These are phyloP conservation scores for Corythornis madagascariensis DNA, from an alignment of 2,113 vertebrate genomes.

Conservation along the genomic window DNA sequence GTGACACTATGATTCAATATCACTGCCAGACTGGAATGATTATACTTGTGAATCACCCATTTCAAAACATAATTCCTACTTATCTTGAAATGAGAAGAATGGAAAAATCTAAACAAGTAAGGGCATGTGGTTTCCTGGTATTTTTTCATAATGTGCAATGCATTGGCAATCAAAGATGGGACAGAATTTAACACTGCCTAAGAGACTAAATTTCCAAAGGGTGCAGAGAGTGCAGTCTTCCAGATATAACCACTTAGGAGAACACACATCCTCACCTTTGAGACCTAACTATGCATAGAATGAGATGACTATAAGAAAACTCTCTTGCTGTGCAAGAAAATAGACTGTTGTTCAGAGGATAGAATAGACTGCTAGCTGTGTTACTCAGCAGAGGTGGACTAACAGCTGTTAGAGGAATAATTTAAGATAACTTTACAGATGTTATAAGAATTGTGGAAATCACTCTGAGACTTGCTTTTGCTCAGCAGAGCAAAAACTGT, in stretches of 20 bases:
- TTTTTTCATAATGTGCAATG: neutral
- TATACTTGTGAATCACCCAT: neutral
- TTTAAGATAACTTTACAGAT: neutral
- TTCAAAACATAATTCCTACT: constrained; percentile 32
- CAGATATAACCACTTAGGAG: neutral
- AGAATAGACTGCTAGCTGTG: neutral
- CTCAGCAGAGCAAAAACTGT: neutral
- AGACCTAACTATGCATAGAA: neutral
- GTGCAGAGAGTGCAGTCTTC: neutral
- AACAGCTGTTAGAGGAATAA: neutral
- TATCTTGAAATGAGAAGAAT: constrained; percentile 39
- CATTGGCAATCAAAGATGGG: neutral
- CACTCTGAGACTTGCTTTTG: neutral
- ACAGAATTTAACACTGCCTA: neutral
- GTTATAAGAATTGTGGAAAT: neutral
- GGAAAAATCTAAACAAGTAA: constrained; percentile 24
- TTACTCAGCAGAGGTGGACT: neutral
- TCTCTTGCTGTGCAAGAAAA: neutral
- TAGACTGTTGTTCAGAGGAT: neutral
- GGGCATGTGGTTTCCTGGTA: neutral
- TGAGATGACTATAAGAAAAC: neutral
- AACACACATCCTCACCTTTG: neutral
- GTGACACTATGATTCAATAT: neutral
- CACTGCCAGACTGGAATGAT: neutral
- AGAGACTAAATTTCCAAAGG: neutral